Base-by-base conservation (phyloP, 2,888 invertebrate species). In the Odontocerum albicorne region DNA sequence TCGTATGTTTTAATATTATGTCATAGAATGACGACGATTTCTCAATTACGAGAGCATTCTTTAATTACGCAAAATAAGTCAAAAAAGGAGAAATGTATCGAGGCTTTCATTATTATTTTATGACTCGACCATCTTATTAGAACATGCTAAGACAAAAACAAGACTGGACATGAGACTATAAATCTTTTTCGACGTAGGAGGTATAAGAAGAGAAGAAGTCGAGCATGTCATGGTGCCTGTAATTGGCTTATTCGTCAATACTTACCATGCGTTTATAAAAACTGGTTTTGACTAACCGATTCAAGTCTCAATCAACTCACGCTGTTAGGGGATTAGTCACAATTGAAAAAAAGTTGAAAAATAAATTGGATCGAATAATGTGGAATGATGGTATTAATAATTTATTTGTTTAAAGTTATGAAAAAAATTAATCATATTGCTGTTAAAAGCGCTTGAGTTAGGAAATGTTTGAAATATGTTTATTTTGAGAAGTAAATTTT, bases 161-260 rank as follows among this genome's bases (percentile, higher is more conserved):
- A 10, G 19, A 47, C 35, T 17, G 46, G 52, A 15, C n/a, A 33
- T 20, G 42, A 45, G 38, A 31, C 38, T 19, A 53, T 53, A 57
- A 53, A 57, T 53, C 52, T 57, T 49, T 31, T 40, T 53, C 58
- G 44, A 54, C 54, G 58, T 55, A 36, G 58, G 58, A 58, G 58
- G 58, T 58, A n/a, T n/a, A n/a, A 49, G 44, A 39, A 10, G 57
- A 35, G 44, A 56, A 51, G 47, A 57, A 56, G 51, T 56, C 31
- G 42, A 51, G 40, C 39, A 49, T 46, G 51, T 51, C 56, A 46
- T 39, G 46, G 50, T 19, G 27, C 51, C 49, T 44, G 52, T 54
- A 54, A 57, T 57, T 57, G 53, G 57, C 49, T 49, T 54, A 54
- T 54, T 49, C 57, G 57, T 54, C 57, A 54, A 49, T 54, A 43